Base-by-base conservation (phyloP, 2,797 vertebrate species). In the Onychomys leucogaster region DNA sequence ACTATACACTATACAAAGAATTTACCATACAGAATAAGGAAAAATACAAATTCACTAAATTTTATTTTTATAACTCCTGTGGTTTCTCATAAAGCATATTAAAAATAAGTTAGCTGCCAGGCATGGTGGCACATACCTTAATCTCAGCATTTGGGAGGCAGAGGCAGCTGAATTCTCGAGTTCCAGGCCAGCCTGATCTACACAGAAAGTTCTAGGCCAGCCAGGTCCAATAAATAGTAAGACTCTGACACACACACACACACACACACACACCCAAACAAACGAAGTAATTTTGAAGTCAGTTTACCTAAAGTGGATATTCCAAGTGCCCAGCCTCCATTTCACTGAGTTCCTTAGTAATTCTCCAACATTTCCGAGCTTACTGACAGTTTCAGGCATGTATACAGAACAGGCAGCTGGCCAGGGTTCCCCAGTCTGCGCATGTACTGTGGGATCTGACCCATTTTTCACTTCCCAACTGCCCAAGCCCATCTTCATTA, bases 11-110 rank as follows among this genome's bases (percentile, higher is more conserved):
- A 49, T 21, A 83, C 1, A 71, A 37, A 52, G 71, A 91, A 89
- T 80, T 83, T n/a, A 55, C 52, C 78, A 83, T 34, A 89, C 29
- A 80, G 27, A 85, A 69, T 46, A 82, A 96, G 94, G 43, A 43
- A 93, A 67, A 61, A 78, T 80, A 81, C 37, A 32, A 32, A 55
- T 41, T 52, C 87, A 76, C 14, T 78, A 25, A 34, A 63, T 88
- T 92, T 90, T 84, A 89, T 49, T 94, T 10, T 90, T 91, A 14
- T 76, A 41, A 90, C 71, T 90, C 76, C 57, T 89, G 29, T 71
- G 75, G 27, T 93, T 96, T 94, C 57, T 90, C 46, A 81, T 67
- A 84, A 94, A 80, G 77, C 8, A 55, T 63, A 57, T 76, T 76
- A 90, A 93, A 94, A 88, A 73, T 89, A 94, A 78, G 29, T 23